Evolutionary conservation across 2,797 vertebrate species (phyloP), one percentile per base, ranked within the genome.

Genomic region (Luscinia megarhynchos): DNA sequence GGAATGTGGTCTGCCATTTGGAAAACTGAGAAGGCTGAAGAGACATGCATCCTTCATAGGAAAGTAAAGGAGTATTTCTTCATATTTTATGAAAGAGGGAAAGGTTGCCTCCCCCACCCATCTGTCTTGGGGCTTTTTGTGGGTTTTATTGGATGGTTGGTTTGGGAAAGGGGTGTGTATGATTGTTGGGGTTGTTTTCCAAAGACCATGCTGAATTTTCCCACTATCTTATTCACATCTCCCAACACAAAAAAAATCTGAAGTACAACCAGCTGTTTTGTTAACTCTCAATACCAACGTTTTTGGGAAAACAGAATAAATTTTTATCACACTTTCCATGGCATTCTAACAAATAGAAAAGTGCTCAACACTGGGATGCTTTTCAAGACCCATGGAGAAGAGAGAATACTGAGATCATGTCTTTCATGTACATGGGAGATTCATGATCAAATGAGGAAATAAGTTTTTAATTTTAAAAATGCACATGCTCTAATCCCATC

Each of bases 391-490:
- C 23, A 6, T 6, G 12, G 21, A 80, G 38, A 90, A 91, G 27
- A 90, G 15, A 63, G 10, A 86, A 84, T 21, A 72, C 34, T 6
- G 36, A 93, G 15, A 83, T 45, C 17, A 29, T 6, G 6, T 17
- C 45, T 79, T 34, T 41, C 29, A 30, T 4, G 15, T 23, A 40
- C 1, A 0, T 0, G 1, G 62, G 9, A 84, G 15, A 76, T n/a
- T 73, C 10, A 32, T 34, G 45, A 89, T 34, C 21, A 85, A 66
- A n/a, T 1, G 3, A 87, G 30, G 22, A 70, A 93, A 83, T 0
- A 57, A 1, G 18, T 11, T 57, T 21, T 21, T 20, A 10, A 32
- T 73, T 92, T 89, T 36, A 34, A 54, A 84, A 41, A 41, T 0
- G 3, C 23, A 21, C 0, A 0, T 34, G 18, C 59, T 88, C 40